A percentile compares a stretch with the other conserved stretches of the same genome.
These are phyloP conservation scores for Dicaeum eximium DNA, from an alignment of 2,113 vertebrate species.

Conservation along the genomic window DNA sequence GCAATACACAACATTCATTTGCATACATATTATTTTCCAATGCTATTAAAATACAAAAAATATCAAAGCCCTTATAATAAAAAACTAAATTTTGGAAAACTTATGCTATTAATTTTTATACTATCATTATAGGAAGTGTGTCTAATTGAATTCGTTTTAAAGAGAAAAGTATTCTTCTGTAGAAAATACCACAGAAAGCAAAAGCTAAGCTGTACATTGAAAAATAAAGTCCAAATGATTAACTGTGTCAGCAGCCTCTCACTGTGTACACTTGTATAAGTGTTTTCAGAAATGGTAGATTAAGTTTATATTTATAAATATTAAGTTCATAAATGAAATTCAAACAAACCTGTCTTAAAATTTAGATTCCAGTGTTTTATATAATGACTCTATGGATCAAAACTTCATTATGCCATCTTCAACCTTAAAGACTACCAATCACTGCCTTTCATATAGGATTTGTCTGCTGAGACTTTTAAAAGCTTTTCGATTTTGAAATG, in stretches of 20 bases:
- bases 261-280: not conserved
- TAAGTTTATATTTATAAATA: not conserved
- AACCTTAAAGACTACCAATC: not conserved
- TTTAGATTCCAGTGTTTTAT: not conserved
- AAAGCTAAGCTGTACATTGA: not conserved
- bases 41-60: not conserved
- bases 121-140: not conserved
- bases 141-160: not conserved
- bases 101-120: not conserved
- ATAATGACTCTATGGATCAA: not conserved
- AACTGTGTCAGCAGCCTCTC: not conserved
- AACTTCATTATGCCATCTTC: not conserved
- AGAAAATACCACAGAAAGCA: not conserved
- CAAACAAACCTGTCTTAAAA: not conserved
- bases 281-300: not conserved
- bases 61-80: not conserved
- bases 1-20: not conserved
- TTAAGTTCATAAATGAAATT: not conserved
- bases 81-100: not conserved
- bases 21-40: not conserved
- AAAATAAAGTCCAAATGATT: not conserved
- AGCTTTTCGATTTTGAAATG: not conserved
- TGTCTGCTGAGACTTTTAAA: not conserved
- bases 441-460: not conserved
- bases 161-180: not conserved